Percentiles rank a stretch among this genome's conserved stretches.
Conservation (phyloP, 2,888 invertebrate genomes). For the Coremacera marginata region DNA sequence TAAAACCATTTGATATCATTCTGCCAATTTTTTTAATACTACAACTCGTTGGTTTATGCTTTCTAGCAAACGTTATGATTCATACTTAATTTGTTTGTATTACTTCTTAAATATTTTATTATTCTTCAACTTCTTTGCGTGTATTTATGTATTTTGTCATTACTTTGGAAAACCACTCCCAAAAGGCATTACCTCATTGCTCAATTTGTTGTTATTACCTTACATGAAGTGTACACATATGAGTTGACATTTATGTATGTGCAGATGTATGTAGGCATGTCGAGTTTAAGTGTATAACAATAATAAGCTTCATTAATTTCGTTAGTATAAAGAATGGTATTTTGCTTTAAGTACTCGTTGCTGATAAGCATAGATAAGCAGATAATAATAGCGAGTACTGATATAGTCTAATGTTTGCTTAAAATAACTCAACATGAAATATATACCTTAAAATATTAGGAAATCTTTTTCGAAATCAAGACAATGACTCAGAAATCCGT, state of each 20-base stretch:
- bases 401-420: no score
- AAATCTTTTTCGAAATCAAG: no score
- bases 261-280: neutral
- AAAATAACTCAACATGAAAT: no score
- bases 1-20: no score
- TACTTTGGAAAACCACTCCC: constrained; percentile 13
- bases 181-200: neutral
- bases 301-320: neutral
- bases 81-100: neutral
- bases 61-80: neutral
- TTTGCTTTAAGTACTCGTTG: neutral
- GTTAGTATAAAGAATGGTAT: neutral
- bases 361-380: neutral
- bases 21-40: no score
- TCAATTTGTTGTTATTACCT: neutral
- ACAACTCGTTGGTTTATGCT: no score
- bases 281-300: no score
- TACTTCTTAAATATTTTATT: no score
- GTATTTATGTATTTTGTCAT: neutral
- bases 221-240: neutral
- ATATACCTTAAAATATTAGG: no score
- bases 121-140: no score
- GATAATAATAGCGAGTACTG: neutral
- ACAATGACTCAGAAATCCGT: no score
- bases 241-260: neutral